phyloP scores from a whole-genome alignment of 2,888 invertebrate species.

The Hesperia comma region DNA sequence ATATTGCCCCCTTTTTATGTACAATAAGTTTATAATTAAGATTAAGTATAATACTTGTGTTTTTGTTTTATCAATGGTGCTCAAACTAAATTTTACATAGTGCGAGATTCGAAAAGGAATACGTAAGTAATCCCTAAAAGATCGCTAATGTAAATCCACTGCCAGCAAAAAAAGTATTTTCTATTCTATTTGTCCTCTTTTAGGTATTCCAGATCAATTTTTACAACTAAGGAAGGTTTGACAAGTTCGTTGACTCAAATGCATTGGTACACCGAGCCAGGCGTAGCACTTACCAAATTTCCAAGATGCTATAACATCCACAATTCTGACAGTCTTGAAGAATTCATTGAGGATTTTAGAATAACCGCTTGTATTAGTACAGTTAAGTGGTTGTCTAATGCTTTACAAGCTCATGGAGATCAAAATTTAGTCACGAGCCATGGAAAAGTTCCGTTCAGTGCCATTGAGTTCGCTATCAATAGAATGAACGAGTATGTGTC shows the following conservation, averaged over 20 bases:
- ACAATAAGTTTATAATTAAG: no score
- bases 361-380: constrained; percentile 94
- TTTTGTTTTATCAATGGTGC: no score
- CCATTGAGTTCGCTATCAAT: constrained; percentile 92
- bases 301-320: constrained; percentile 94
- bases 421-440: constrained; percentile 80
- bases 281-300: constrained; percentile 91
- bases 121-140: no score
- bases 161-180: no score
- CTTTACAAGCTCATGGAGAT: constrained; percentile 81
- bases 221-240: constrained; percentile 96
- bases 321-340: constrained; percentile 91
- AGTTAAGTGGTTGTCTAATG: constrained; percentile 89
- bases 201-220: constrained; percentile 93
- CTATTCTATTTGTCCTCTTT: no score
- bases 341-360: constrained; percentile 94
- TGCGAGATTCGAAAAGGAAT: background rate
- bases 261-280: constrained; percentile 93
- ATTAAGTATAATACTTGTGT: no score
- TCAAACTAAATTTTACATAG: no score
- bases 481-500: constrained; percentile 91
- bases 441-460: constrained; percentile 89
- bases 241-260: constrained; percentile 91
- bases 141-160: no score
- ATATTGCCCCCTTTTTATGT: no score